Conservation (phyloP, 2,113 vertebrate genomes). For the Ahaetulla prasina region DNA sequence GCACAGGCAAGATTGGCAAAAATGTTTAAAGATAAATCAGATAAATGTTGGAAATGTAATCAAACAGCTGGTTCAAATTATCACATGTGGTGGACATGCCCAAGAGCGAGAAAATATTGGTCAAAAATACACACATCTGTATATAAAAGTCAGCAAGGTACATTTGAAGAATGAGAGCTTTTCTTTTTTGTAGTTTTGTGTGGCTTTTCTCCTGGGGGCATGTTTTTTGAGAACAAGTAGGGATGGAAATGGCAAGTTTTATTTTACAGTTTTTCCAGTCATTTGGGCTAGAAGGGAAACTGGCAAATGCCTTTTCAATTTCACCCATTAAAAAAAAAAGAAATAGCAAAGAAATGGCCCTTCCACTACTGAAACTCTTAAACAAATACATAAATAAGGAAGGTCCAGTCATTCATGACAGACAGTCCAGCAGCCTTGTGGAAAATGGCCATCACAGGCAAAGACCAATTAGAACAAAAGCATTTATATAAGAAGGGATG, state of each 20-base stretch:
- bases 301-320: neutral
- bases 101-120: too few relatives aligned
- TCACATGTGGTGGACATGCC: too few relatives aligned
- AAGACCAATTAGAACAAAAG: neutral
- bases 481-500: neutral
- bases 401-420: neutral
- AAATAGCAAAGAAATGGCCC: neutral
- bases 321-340: neutral
- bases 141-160: neutral
- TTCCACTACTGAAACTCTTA: neutral
- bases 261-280: neutral
- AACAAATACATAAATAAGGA: neutral
- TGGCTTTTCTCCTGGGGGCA: neutral
- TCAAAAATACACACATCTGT: too few relatives aligned
- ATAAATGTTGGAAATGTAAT: too few relatives aligned
- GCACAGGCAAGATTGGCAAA: too few relatives aligned
- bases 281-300: neutral
- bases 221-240: neutral
- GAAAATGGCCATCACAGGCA: neutral
- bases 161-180: neutral
- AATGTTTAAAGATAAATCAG: too few relatives aligned
- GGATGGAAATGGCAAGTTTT: neutral
- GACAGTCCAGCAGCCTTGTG: neutral
- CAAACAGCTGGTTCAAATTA: too few relatives aligned
- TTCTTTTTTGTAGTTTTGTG: neutral